Percentiles rank a stretch among this genome's conserved stretches.
These are phyloP conservation scores for Holothuria leucospilota DNA, from an alignment of 53 echinoderm and acorn worm species.

Conservation along the genomic window DNA sequence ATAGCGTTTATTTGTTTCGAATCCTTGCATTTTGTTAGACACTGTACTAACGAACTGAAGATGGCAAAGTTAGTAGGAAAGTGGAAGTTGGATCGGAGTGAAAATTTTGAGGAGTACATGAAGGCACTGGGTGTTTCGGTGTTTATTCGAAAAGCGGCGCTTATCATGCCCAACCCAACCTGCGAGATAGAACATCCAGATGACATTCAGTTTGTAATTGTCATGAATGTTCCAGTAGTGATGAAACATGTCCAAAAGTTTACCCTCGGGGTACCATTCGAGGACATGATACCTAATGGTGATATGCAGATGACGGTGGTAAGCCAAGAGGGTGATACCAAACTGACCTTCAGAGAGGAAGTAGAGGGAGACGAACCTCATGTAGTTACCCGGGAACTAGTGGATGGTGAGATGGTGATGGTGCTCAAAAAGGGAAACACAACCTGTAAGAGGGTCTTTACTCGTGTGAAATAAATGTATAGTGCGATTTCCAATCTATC, in stretches of 20 bases:
- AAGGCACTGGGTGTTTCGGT: slow-evolving; percentile 83
- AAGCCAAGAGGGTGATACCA: slow-evolving; percentile 72
- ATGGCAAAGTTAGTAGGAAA: slow-evolving; percentile 81
- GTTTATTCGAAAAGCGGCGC: slow-evolving; percentile 83
- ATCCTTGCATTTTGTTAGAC: too few relatives aligned
- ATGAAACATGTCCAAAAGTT: slow-evolving; percentile 92
- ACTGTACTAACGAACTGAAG: too few relatives aligned
- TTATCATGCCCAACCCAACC: slow-evolving; percentile 81
- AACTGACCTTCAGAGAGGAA: slow-evolving; percentile 76
- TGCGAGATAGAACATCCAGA: slow-evolving; percentile 72
- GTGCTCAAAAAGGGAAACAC: slow-evolving; percentile 77
- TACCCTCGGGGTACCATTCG: slow-evolving; percentile 75
- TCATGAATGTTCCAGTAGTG: slow-evolving; percentile 93
- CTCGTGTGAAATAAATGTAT: slow-evolving; percentile 2
- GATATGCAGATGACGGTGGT: slow-evolving; percentile 81
- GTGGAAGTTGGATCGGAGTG: slow-evolving; percentile 90
- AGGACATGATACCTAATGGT: slow-evolving; percentile 88
- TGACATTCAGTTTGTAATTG: slow-evolving; percentile 75
- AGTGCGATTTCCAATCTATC: slow-evolving; percentile 1
- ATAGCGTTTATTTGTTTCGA: too few relatives aligned
- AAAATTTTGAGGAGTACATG: slow-evolving; percentile 94
- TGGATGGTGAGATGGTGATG: slow-evolving; percentile 88
- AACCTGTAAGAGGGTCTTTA: slow-evolving; percentile 75
- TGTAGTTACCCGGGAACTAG: slow-evolving; percentile 83
- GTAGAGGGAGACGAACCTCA: slow-evolving; percentile 74